Evolutionary conservation across 2,888 invertebrate genomes (phyloP), one percentile per base, ranked within the genome.

Genomic region (Zaprionus lineosus): DNA sequence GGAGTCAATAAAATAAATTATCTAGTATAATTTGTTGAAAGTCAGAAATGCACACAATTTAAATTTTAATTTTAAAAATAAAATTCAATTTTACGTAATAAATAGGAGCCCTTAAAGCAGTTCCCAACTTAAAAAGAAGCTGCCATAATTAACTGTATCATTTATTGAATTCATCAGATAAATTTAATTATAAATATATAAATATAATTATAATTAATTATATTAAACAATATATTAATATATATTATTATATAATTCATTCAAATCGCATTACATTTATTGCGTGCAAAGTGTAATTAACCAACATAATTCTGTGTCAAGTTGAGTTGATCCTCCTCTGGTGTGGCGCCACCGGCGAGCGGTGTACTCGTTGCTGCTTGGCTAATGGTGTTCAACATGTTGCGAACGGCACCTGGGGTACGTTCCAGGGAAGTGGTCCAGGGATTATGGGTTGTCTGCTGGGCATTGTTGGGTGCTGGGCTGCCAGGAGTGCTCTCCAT

Each of bases 291-390:
- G 4, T 3, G 37, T 9, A 7, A 21, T 58, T 73, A 88, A 5
- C 52, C 70, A 50, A 74, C 63, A 72, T 79, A 86, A 61, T 89
- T 89, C 44, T 86, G 83, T 18, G 89, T 87, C 48, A 90, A 69
- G 72, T 88, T 89, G 9, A 88, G 79, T 51, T 87, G 85, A 59
- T 90, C 90, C 19, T 90, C 90, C 40, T 68, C 68, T 3, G 63
- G 72, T n/a, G 56, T 56, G 1, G 14, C 26, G 2, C 24, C 39
- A 3, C 33, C 46, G 1, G 3, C 28, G 41, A 36, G 72, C 1
- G 52, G 33, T 7, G n/a, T 48, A 2, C 19, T 26, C 63, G 59
- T 84, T 72, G 51, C 86, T 67, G 61, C 86, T 76, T 46, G 88
- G 67, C 65, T 76, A 69, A 86, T 86, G 86, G 40, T 81, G 36